Evolutionary conservation across 2,113 vertebrate genomes (phyloP).

Genomic region (Pachyramphus minor): DNA sequence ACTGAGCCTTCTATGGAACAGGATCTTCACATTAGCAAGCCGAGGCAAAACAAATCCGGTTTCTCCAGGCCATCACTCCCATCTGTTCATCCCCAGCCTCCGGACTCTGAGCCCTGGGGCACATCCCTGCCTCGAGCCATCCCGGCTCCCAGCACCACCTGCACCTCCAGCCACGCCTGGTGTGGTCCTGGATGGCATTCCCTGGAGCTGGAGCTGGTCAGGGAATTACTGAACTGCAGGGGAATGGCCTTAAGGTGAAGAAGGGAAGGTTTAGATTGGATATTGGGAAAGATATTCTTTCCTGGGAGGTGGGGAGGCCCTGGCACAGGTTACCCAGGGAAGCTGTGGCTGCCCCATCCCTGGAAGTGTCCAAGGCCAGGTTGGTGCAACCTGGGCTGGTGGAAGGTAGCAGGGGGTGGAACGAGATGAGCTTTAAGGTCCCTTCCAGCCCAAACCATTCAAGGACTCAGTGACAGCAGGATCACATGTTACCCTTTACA

Average conservation of each 20-base stretch:
- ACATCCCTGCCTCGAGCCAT: neutral
- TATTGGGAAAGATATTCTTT: neutral
- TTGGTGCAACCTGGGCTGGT: neutral
- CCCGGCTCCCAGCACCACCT: neutral
- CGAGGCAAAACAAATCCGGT: neutral
- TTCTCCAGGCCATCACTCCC: neutral
- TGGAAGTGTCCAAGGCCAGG: neutral
- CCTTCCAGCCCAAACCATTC: neutral
- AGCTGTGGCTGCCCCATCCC: neutral
- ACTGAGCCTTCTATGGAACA: neutral
- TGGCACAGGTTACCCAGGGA: neutral
- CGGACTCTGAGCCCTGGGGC: fast-evolving
- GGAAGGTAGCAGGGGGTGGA: neutral
- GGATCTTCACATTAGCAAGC: neutral
- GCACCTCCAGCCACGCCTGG: neutral
- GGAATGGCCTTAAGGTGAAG: neutral
- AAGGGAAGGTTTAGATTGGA: neutral
- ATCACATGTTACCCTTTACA: fast-evolving
- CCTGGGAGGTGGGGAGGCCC: neutral
- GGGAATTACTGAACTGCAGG: neutral
- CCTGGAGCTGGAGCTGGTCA: neutral
- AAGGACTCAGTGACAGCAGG: neutral
- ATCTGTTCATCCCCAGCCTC: neutral
- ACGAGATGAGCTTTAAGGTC: neutral
- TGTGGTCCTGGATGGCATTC: neutral